Conservation (phyloP, 2,797 vertebrate genomes). For the Ispidina lecontei region DNA sequence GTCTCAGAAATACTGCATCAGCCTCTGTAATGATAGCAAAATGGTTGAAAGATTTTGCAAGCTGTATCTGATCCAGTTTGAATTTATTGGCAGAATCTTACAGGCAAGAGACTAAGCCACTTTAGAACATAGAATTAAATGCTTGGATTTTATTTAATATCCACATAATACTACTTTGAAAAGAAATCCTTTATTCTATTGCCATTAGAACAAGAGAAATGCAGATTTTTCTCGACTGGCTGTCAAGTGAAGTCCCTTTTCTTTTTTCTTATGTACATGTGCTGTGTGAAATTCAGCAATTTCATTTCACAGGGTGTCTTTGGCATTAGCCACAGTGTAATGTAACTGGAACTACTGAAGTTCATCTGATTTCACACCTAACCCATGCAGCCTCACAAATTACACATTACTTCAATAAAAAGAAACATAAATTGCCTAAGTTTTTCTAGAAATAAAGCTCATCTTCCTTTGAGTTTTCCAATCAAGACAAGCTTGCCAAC, state of each 20-base stretch:
- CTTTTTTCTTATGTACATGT: background rate
- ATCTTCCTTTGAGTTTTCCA: background rate
- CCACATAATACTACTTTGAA: slow-evolving; percentile 48
- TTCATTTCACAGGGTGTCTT: slow-evolving; percentile 67
- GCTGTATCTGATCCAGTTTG: slow-evolving; percentile 43
- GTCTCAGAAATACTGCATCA: slow-evolving; percentile 3
- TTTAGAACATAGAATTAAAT: slow-evolving; percentile 45
- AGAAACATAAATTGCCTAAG: background rate
- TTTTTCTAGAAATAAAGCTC: background rate
- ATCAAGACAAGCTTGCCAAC: background rate
- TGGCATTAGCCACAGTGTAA: slow-evolving; percentile 64
- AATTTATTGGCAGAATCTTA: slow-evolving; percentile 47
- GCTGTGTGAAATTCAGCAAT: slow-evolving; percentile 50
- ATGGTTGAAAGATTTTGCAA: slow-evolving; percentile 15
- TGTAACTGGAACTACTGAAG: slow-evolving; percentile 32
- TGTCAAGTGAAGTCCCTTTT: slow-evolving; percentile 38
- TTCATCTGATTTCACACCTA: slow-evolving; percentile 70
- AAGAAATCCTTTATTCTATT: slow-evolving; percentile 50
- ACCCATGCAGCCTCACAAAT: slow-evolving; percentile 25
- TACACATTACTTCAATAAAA: background rate
- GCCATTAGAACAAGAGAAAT: slow-evolving; percentile 29
- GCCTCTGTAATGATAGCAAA: background rate
- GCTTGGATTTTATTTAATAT: slow-evolving; percentile 48
- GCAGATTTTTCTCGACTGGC: slow-evolving; percentile 16
- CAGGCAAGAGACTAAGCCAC: slow-evolving; percentile 27